phyloP scores from a whole-genome alignment of 2,113 vertebrate genomes.

The Himantopus leucocephalus region DNA sequence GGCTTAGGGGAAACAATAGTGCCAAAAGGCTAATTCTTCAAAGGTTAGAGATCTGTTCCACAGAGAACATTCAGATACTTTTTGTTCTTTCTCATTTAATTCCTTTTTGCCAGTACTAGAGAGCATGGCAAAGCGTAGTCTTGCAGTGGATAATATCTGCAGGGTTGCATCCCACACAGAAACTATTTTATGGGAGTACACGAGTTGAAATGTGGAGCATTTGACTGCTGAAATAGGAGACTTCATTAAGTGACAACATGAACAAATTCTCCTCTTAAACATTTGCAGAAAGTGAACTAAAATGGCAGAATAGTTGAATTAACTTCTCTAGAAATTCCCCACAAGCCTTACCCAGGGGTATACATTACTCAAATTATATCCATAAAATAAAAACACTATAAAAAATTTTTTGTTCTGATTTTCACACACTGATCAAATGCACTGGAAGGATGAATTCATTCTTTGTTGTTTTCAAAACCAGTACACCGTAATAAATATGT shows the following conservation, averaged over 20 bases:
- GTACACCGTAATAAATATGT: neutral
- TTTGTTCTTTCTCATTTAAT: neutral
- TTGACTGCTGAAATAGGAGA: neutral
- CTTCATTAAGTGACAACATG: neutral
- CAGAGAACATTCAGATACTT: neutral
- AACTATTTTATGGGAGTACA: neutral
- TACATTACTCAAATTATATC: neutral
- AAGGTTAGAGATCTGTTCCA: neutral
- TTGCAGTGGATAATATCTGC: neutral
- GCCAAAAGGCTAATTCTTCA: neutral
- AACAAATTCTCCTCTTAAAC: neutral
- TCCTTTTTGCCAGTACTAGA: neutral
- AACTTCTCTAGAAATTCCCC: neutral
- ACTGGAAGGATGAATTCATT: neutral
- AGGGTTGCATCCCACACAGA: neutral
- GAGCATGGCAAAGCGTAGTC: neutral
- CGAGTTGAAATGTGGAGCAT: neutral
- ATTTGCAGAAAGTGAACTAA: neutral
- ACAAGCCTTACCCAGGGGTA: neutral
- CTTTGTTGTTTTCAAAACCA: neutral
- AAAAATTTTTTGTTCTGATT: neutral
- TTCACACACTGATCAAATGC: neutral
- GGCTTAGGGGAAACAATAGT: neutral
- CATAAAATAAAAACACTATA: neutral
- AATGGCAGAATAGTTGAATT: neutral